Evolutionary conservation across 2,888 invertebrate species (phyloP), one percentile per base, ranked within the genome.

Genomic region (Acleris sparsana): DNA sequence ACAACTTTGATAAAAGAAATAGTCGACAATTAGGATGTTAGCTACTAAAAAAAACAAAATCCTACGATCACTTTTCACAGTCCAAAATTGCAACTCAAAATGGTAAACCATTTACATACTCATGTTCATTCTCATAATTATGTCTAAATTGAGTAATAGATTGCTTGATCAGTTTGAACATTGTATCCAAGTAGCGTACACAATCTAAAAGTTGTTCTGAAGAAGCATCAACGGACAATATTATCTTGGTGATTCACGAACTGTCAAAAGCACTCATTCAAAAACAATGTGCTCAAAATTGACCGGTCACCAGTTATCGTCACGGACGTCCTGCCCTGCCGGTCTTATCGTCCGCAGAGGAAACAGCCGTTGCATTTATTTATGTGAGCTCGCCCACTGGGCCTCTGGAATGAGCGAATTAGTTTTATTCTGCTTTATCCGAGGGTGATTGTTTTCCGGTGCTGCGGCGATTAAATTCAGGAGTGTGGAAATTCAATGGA

Each of bases 301-400:
- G 85, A 84, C 85, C 86, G 88, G 87, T 87, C 87, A 80, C 67
- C 61, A 57, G 70, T 78, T 91, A 92, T 92, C 92, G 71, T 63
- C 75, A 75, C 88, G 92, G 92, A 92, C 83, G 78, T 92, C 92
- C 92, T 89, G 91, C 73, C 69, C 66, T 5, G 39, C 39, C 39
- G 39, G 39, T 68, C 71, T 86, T 91, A 91, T 91, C 91, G 73
- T 52, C n/a, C 16, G 39, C 70, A 82, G 80, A 88, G 92, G 92
- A 92, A 91, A 83, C 92, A 89, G 89, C 75, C 86, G 73, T 75
- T 85, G 83, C 87, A 89, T 85, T 86, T 90, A 87, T 88, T 87
- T 85, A 77, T 84, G 78, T 46, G 46, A 16, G 13, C 83, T 83
- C 81, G 80, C 80, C 78, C 75, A 77, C 72, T 62, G 53, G 59